Evolutionary conservation across 2,888 invertebrate species (phyloP), one percentile per base, ranked within the genome.

Genomic region (Priocnemis perturbator): DNA sequence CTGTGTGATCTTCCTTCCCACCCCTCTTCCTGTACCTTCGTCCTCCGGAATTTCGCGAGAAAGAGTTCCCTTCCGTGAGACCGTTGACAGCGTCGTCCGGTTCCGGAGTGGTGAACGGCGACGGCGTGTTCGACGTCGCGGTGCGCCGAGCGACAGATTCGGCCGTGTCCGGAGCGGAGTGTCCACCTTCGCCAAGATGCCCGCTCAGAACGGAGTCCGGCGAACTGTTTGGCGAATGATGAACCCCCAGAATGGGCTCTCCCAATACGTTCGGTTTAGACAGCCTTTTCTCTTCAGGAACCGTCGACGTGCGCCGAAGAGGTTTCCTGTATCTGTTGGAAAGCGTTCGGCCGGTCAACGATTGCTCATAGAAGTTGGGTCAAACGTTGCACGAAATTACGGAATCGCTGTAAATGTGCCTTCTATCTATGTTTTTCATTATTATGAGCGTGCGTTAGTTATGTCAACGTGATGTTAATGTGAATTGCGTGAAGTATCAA

Each of bases 191-290:
- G 45, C 71, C 66, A 21, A 86, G 56, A 20, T 82, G 77, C 11
- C 83, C 84, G 53, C 84, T 85, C 26, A 81, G 65, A 15, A 83
- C 69, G 11, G 86, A 86, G 61, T 86, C 86, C 21, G 86, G 85
- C 4, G 85, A 83, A 26, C 81, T 85, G 59, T 85, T 80, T 37
- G 73, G 64, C 20, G 82, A 82, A 74, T 81, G 74, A 11, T 76
- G 74, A 11, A 57, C 60, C 17, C 80, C 79, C 73, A 76, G 72
- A 63, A 78, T 76, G 30, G 78, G 64, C n/a, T 71, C 80, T 4
- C 79, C 81, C 19, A 82, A 60, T n/a, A 77, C 61, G 17, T 75
- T 78, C 23, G 60, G 69, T 14, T 60, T 73, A 20, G 76, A 71
- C 20, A 68, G 53, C 1, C 75, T 71, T 20, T 67, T 74, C 61